Evolutionary conservation across 2,888 invertebrate species (phyloP), one percentile per base, ranked within the genome.

Genomic region (Tryphoninae sp.): DNA sequence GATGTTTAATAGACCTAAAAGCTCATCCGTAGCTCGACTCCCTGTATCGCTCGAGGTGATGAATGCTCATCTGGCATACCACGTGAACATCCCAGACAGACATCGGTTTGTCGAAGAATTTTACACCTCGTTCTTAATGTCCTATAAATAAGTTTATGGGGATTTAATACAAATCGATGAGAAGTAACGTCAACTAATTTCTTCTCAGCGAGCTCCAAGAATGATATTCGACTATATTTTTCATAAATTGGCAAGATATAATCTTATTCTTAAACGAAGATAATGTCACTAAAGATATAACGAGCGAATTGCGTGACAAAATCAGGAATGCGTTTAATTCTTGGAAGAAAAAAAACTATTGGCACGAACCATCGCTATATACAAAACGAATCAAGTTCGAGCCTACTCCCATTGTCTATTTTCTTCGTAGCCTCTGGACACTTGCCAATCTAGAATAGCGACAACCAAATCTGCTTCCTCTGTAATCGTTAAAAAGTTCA

Each of bases 1-100:
- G 23, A 77, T 69, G 77, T 80, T 72, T 83, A 84, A 84, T 81
- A 83, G 76, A 72, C 74, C 40, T 62, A 67, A n/a, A 62, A 71
- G 49, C 59, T 78, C 65, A 45, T 62, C 58, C 67, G 53, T 53
- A 26, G 49, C 71, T 62, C 26, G 53, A 42, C 62, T 55, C 75
- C n/a, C 75, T 71, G 55, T 55, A 42, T 61, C 59, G 22, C 26
- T 62, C 49, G 75, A 65, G 49, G 53, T 42, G 65, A 76, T 62
- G 72, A 75, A 61, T 23, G 55, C 23, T 19, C 42, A 16, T 68
- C 26, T 59, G 59, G 3, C 13, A 59, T 26, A n/a, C 55, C 13
- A 42, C 65, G 23, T 26, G 22, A 64, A n/a, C 45, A 26, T 75
- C 65, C 42, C 33, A n/a, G 13, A 26, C 45, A 26, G 11, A 7